phyloP scores from a whole-genome alignment of 2,888 invertebrate species.

The Macrosoma leucophasiata region DNA sequence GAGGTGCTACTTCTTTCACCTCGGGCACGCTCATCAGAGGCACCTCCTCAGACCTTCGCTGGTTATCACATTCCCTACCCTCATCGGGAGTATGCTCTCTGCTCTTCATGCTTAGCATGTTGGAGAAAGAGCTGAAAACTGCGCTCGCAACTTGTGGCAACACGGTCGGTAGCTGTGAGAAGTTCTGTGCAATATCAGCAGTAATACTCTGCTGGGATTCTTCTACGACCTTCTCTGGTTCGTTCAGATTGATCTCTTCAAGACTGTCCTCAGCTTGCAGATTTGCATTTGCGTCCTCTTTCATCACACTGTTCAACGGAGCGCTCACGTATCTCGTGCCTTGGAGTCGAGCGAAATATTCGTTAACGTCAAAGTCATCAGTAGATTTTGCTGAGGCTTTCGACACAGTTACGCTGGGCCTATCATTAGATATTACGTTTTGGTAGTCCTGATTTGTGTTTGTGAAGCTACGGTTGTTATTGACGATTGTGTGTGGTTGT shows the following conservation, averaged over 20 bases:
- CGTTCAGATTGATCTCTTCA: constrained; percentile 60
- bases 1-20: constrained; percentile 44
- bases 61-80: constrained; percentile 27
- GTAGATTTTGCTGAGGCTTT: constrained; percentile 45
- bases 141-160: constrained; percentile 77
- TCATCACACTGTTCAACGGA: constrained; percentile 50
- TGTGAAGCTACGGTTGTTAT: constrained; percentile 21
- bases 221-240: constrained; percentile 35
- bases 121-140: constrained; percentile 78
- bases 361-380: constrained; percentile 69
- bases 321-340: constrained; percentile 65
- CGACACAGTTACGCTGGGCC: constrained; percentile 28
- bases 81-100: constrained; percentile 53
- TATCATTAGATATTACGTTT: constrained; percentile 24
- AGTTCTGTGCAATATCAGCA: constrained; percentile 69
- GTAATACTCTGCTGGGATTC: constrained; percentile 52
- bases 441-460: constrained; percentile 27
- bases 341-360: constrained; percentile 65
- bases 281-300: constrained; percentile 68
- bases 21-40: constrained; percentile 40
- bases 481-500: constrained; percentile 15
- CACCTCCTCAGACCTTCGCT: constrained; percentile 32
- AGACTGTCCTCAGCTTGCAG: constrained; percentile 62
- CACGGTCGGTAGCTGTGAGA: constrained; percentile 75
- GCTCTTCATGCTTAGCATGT: constrained; percentile 61